These are phyloP conservation scores for Arothron firmamentum DNA, from an alignment of 2,113 vertebrate genomes.

Conservation along the genomic window DNA sequence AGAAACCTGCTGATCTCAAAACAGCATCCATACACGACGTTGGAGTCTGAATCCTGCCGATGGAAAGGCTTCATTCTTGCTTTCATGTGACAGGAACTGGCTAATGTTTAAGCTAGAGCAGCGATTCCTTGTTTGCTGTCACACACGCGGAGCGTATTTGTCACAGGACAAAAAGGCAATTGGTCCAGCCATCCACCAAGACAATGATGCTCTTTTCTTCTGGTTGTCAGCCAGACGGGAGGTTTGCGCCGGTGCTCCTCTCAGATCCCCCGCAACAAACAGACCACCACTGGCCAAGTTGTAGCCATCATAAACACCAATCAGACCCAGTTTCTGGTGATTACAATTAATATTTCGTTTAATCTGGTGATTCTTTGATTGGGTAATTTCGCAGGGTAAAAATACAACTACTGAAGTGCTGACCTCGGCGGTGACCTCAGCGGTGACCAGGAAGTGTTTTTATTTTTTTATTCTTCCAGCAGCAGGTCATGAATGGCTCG, in stretches of 20 bases:
- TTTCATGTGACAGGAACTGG: too few species aligned
- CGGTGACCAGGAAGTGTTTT: too few species aligned
- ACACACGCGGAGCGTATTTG: slow-evolving; percentile 58
- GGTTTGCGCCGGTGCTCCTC: neutral
- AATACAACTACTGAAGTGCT: too few species aligned
- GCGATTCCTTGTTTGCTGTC: slow-evolving; percentile 15
- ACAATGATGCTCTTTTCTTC: slow-evolving; percentile 29
- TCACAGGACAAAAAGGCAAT: slow-evolving; percentile 56
- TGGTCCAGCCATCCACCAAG: slow-evolving; percentile 32
- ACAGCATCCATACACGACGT: slow-evolving; percentile 41
- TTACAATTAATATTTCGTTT: too few species aligned
- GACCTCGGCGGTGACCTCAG: too few species aligned
- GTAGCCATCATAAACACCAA: slow-evolving; percentile 24
- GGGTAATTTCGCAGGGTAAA: too few species aligned
- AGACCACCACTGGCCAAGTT: neutral
- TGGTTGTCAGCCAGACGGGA: slow-evolving; percentile 32
- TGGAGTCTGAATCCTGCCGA: neutral
- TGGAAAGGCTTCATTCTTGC: too few species aligned
- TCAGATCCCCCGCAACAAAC: too few species aligned
- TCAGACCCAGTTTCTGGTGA: slow-evolving; percentile 14
- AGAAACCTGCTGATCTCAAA: slow-evolving; percentile 36
- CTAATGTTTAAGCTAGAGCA: too few species aligned
- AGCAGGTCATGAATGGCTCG: neutral
- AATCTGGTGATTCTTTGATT: too few species aligned
- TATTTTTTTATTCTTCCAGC: too few species aligned